phyloP scores from a whole-genome alignment of 2,113 vertebrate genomes.

The Hippocampus zosterae region DNA sequence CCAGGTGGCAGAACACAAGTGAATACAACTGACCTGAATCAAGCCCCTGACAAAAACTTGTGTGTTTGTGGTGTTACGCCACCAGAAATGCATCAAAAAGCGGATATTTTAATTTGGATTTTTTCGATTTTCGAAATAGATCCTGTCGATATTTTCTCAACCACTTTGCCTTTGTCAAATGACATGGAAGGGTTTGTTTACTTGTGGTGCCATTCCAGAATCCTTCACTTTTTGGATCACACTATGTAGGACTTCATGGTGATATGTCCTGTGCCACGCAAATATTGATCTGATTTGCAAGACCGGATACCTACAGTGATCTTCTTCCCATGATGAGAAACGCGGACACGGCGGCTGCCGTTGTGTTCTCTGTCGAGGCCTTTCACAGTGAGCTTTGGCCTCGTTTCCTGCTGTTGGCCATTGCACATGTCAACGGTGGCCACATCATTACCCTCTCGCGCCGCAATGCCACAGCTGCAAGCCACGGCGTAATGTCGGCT shows the following conservation, averaged over 20 bases:
- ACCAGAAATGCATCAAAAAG: too few relatives aligned
- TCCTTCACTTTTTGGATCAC: too few relatives aligned
- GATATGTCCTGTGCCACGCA: too few relatives aligned
- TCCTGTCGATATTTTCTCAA: too few relatives aligned
- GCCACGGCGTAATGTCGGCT: slow-evolving; percentile 58
- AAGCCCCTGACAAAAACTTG: not conserved
- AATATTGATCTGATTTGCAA: not conserved
- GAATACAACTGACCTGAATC: not conserved
- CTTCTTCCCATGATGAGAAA: slow-evolving; percentile 78
- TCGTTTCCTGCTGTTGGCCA: slow-evolving; percentile 59
- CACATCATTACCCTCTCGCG: slow-evolving; percentile 59
- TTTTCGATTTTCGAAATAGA: too few relatives aligned
- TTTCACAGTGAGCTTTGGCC: slow-evolving; percentile 65
- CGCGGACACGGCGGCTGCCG: slow-evolving; percentile 46
- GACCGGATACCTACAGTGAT: slow-evolving; percentile 73
- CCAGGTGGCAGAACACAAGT: not conserved
- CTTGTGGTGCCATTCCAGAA: too few relatives aligned
- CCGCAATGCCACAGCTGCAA: slow-evolving; percentile 71
- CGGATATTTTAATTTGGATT: too few relatives aligned
- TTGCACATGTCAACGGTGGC: slow-evolving; percentile 76
- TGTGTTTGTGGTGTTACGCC: too few relatives aligned
- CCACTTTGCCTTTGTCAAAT: too few relatives aligned
- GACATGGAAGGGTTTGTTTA: too few relatives aligned
- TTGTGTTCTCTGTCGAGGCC: slow-evolving; percentile 6
- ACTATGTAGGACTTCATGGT: too few relatives aligned